Evolutionary conservation across 2,113 vertebrate genomes (phyloP).

Genomic region (Salvelinus alpinus): DNA sequence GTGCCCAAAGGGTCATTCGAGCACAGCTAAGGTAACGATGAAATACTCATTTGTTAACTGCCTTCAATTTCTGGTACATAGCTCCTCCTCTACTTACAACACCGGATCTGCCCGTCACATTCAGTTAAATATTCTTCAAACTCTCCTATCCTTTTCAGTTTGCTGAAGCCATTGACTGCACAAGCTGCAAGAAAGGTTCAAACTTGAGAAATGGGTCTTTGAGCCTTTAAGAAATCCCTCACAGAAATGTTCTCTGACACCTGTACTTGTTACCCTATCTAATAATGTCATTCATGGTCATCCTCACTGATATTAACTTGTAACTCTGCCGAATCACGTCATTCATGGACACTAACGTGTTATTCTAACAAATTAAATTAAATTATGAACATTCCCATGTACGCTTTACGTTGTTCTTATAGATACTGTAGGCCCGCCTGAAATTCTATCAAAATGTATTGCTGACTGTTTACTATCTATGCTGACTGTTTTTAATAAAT

Average conservation of each 20-base stretch:
- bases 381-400: not conserved
- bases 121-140: not conserved
- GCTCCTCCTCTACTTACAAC: no score
- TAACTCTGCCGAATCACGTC: not conserved
- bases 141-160: not conserved
- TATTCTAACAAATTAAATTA: not conserved
- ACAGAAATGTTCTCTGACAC: not conserved
- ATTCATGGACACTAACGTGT: not conserved
- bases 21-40: no score
- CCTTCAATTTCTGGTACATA: no score
- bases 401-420: not conserved
- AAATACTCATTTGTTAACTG: no score
- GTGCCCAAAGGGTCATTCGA: no score
- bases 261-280: not conserved
- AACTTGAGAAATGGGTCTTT: not conserved
- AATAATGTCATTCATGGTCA: not conserved
- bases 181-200: not conserved
- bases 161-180: not conserved
- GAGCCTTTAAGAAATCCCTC: not conserved
- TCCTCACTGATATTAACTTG: not conserved
- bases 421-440: not conserved
- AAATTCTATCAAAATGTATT: not conserved
- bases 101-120: not conserved
- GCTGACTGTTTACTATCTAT: not conserved
- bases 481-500: not conserved